These are phyloP conservation scores for Helarctos malayanus DNA, from an alignment of 2,797 vertebrate genomes.

Conservation along the genomic window DNA sequence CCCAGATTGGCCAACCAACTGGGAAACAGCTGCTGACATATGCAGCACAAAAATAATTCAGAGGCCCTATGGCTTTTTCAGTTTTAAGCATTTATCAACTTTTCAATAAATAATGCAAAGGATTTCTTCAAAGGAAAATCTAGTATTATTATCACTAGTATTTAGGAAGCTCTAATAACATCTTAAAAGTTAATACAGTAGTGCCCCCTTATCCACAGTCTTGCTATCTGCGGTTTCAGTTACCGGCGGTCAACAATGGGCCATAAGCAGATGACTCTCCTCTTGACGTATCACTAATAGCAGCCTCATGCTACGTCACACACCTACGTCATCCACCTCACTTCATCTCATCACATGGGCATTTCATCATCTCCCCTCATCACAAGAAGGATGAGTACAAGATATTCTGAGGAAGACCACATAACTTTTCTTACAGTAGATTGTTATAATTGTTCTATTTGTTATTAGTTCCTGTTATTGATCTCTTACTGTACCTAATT, in stretches of 20 bases:
- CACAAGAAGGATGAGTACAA: not conserved
- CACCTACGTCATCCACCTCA: not conserved
- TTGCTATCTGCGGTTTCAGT: not conserved
- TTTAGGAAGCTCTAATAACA: not conserved
- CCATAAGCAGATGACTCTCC: not conserved
- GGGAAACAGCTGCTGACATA: not conserved
- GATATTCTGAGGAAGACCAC: not conserved
- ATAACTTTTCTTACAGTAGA: not conserved
- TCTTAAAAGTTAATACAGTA: not conserved
- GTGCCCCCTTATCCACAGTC: not conserved
- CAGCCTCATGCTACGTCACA: not conserved
- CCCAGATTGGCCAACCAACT: not conserved
- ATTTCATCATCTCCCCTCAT: not conserved
- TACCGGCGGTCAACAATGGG: not conserved
- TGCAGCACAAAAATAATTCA: not conserved
- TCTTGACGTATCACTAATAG: not conserved
- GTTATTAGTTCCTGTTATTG: not conserved
- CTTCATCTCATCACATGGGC: not conserved
- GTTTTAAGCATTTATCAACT: constrained; percentile 58
- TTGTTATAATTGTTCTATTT: not conserved
- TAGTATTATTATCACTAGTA: constrained; percentile 33
- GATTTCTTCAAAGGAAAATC: constrained; percentile 65
- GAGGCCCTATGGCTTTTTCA: not conserved
- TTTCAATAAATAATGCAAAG: constrained; percentile 70
- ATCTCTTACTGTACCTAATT: not conserved